Evolutionary conservation across 2,113 vertebrate species (phyloP), one percentile per base, ranked within the genome.

Genomic region (Spea multiplicata): DNA sequence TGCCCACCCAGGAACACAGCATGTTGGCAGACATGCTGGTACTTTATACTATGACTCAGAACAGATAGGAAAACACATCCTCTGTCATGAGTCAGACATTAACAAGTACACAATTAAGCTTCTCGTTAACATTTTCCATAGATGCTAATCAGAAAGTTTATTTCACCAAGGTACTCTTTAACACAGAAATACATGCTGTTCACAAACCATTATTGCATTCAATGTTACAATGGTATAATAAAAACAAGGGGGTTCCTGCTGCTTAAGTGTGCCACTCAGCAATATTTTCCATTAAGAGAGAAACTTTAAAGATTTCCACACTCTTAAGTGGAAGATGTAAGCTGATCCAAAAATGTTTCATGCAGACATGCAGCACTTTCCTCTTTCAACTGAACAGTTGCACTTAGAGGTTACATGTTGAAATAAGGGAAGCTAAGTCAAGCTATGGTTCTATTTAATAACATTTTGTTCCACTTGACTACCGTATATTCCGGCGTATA

Each of bases 51-150:
- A 59, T 57, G 70, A 80, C 44, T 79, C 70, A 79, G 69, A 73
- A n/a, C 17, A 73, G 71, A 80, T 48, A 72, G 53, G 57, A 78
- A 72, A 72, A 73, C 61, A 72, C 69, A 80, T 65, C 66, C 49
- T 71, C 50, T 30, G 71, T 66, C 62, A 73, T 80, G 70, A 80
- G 73, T 80, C 77, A 80, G 70, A 73, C 70, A 52, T 73, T 80
- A 80, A 80, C 70, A 57, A 80, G 70, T 73, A 67, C 55, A 67
- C 50, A 73, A 80, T 73, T 80, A 55, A 80, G 70, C 76, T 52
- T 71, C 64, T 80, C 10, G 14, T 61, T 67, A 80, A 73, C 61
- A 73, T 73, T 80, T 80, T 73, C 77, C 64, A 73, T 55, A 57
- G 69, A 57, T 62, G 68, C 69, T 78, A 80, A 80, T 66, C 71